Base-by-base conservation (phyloP, 2,797 vertebrate species). In the Channallabes apus region DNA sequence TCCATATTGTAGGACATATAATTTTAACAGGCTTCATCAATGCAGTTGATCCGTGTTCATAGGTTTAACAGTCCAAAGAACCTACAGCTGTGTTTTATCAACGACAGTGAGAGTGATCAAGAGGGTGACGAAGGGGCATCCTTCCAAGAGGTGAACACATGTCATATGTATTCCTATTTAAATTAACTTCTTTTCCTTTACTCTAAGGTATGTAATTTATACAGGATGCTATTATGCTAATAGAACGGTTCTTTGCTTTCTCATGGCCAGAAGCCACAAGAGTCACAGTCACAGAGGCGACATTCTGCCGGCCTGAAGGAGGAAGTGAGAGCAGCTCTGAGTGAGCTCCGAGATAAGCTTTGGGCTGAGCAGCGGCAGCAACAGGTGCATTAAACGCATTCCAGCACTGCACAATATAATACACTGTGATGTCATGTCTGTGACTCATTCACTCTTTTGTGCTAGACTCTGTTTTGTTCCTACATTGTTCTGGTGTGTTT, bases 41-140 rank as follows among this genome's bases (percentile, higher is more conserved):
- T 6, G 11, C 11, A 59, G 5, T 6, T 58, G 11, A 32, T 76
- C 27, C 59, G 32, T 51, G 72, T 73, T 32, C 73, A 29, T 82
- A 92, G 91, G 64, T 89, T 91, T 84, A 90, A 90, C 72, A 91
- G 83, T 29, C 89, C 87, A 71, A 91, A 90, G 89, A 91, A 92
- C 15, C 88, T 92, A 29, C 91, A 91, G 84, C 88, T 92, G 29
- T 92, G 91, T 86, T 92, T 92, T 73, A 91, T 91, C 80, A 92
- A 92, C 58, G 90, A 92, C 86, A 92, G 89, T 65, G 90, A 91
- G 81, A 92, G 91, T 20, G 91, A 92, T 65, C 89, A 89, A 9
- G 90, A 91, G 69, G 88, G 88, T 75, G 89, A 89, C 12, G 86
- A 90, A 80, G 87, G 82, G 22, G 83, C 87, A 32, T 86, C 85